Evolutionary conservation across 1,140 invertebrate genomes (phyloP).

Genomic region (Neoseiulus cucumeris): DNA sequence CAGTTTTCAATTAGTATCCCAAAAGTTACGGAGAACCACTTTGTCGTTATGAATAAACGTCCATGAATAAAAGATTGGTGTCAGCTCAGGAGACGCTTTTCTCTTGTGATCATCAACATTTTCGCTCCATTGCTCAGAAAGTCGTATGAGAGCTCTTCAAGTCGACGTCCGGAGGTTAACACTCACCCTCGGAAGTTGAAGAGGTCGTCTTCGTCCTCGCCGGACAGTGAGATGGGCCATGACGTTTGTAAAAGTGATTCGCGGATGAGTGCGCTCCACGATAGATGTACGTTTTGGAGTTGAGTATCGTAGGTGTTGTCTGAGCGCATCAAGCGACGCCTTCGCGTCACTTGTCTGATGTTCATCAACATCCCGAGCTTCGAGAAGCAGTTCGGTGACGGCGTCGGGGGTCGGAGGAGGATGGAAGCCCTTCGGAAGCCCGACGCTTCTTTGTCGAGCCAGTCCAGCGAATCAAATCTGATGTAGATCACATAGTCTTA

Average conservation of each 20-base stretch:
- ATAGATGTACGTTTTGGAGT: constrained; percentile 15
- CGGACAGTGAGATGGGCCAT: constrained; percentile 28
- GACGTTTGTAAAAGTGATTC: constrained; percentile 28
- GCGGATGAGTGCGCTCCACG: constrained; percentile 27
- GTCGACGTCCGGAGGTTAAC: no score
- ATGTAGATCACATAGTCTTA: not conserved
- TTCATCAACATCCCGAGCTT: constrained; percentile 15
- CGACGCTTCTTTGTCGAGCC: not conserved
- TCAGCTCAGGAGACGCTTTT: no score
- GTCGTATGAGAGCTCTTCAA: no score
- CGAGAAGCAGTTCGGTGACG: not conserved
- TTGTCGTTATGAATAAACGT: no score
- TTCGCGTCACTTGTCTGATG: constrained; percentile 16
- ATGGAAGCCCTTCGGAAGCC: not conserved
- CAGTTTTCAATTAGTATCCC: no score
- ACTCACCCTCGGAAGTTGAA: not conserved
- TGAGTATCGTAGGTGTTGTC: constrained; percentile 18
- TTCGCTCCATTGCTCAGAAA: no score
- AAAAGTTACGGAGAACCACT: no score
- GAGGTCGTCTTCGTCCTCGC: constrained; percentile 20
- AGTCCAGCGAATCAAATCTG: not conserved
- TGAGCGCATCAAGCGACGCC: constrained; percentile 17
- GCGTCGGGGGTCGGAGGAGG: not conserved
- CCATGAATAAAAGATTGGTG: no score
- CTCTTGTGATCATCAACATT: no score